Evolutionary conservation across 1,140 invertebrate genomes (phyloP), one percentile per base, ranked within the genome.

Genomic region (Plectrocnemia conspersa): DNA sequence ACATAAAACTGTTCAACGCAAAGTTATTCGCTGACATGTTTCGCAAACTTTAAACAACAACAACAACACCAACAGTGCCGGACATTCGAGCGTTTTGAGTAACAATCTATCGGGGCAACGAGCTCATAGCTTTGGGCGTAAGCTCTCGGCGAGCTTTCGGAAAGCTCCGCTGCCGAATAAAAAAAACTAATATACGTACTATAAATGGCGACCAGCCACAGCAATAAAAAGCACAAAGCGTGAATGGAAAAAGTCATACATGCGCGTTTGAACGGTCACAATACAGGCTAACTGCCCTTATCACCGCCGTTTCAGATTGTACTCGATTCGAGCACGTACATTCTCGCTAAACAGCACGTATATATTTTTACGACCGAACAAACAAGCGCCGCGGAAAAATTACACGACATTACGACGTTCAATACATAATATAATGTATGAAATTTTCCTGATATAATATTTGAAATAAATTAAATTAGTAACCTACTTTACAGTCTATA

Each of bases 351-450:
- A 40, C 49, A 41, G 24, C 49, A 24, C 49, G 33, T 40, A 52
- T 52, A 52, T 52, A 52, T 24, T 52, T 52, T 52, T 52, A 52
- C 36, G 49, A 52, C 18, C 24, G 49, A 40, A 38, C 35, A 52
- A 38, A 41, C 33, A 52, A 52, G 27, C 21, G 21, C 13, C 22
- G n/a, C n/a, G 13, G 36, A 35, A 52, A 52, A 52, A 52, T 52
- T 52, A 52, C 49, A 52, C 9, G n/a, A 11, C 33, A 41, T 52
- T 52, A 25, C 16, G 40, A 3, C 16, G 9, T 6, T n/a, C 36
- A 7, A 29, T 29, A 29, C 27, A 7, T 29, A 7, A 7, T 29
- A 29, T 7, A 29, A 29, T 29, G 27, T 29, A 29, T n/a, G n/a
- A n/a, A n/a, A n/a, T n/a, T n/a, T n/a, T n/a, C n/a, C n/a, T n/a